Conservation (phyloP, 2,113 vertebrate genomes). For the Mus pahari region DNA sequence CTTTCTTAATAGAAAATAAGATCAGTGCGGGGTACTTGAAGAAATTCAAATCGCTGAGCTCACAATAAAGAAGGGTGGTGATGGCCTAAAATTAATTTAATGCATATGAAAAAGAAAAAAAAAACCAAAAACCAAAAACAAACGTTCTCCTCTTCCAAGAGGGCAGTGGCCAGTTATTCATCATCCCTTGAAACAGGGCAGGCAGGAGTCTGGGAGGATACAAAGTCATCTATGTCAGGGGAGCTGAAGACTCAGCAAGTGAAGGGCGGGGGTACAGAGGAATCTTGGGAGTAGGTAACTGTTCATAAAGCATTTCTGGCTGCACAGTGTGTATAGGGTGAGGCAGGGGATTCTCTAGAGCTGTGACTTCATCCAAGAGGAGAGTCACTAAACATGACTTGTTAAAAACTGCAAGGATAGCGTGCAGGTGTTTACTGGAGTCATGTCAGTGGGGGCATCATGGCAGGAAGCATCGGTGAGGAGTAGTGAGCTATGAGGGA, state of each 20-base stretch:
- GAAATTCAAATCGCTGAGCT: conserved; percentile 32
- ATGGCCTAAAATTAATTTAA: conserved; percentile 56
- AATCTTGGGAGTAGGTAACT: not conserved
- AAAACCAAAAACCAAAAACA: no score
- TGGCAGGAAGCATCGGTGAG: not conserved
- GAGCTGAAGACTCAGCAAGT: not conserved
- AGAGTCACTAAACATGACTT: not conserved
- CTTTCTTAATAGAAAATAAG: conserved; percentile 61
- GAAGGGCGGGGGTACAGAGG: not conserved
- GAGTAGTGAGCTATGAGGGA: not conserved
- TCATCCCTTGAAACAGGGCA: not conserved
- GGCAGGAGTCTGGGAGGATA: not conserved
- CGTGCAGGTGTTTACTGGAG: not conserved
- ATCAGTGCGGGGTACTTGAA: not conserved
- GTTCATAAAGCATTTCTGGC: not conserved
- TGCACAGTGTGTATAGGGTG: not conserved
- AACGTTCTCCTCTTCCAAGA: not conserved
- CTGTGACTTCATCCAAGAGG: not conserved
- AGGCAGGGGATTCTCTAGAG: not conserved
- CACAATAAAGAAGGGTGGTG: conserved; percentile 23
- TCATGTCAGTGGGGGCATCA: not conserved
- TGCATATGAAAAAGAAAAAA: not conserved
- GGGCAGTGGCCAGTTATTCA: not conserved
- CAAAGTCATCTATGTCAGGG: not conserved
- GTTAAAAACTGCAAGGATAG: not conserved